phyloP scores from a whole-genome alignment of 1,140 invertebrate species.

The Pogonognathellus flavescens region DNA sequence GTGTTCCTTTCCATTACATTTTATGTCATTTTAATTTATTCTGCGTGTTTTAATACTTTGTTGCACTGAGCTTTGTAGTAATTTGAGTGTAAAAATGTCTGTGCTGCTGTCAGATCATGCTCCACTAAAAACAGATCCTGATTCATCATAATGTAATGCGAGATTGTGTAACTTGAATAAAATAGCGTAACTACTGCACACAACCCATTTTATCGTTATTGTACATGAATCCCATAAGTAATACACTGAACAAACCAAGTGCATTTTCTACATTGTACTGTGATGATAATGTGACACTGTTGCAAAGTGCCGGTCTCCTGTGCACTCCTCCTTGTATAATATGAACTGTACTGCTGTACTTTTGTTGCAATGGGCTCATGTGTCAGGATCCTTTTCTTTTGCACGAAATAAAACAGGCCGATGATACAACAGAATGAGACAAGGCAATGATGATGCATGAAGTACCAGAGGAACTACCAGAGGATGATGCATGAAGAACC shows the following conservation, averaged over 20 bases:
- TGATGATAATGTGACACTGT: not conserved
- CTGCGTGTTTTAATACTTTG: not conserved
- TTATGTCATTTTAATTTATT: constrained; percentile 2
- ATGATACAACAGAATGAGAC: not conserved
- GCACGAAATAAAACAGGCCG: not conserved
- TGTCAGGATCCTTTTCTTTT: not conserved
- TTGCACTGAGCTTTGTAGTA: no score
- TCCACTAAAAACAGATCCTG: not conserved
- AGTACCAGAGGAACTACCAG: not conserved
- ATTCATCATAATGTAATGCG: not conserved
- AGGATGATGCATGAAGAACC: not conserved
- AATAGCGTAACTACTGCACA: not conserved
- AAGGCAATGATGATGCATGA: not conserved
- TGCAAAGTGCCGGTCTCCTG: no score
- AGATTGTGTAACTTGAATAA: not conserved
- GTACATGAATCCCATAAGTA: no score
- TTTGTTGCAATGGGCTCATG: not conserved
- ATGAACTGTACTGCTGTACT: not conserved
- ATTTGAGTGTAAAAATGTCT: not conserved
- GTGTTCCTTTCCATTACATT: not conserved
- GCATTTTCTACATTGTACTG: not conserved
- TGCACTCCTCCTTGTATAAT: no score
- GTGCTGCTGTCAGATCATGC: not conserved
- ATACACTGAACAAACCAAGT: not conserved
- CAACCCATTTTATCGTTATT: no score